These are phyloP conservation scores for Machaerirhynchus nigripectus DNA, from an alignment of 2,113 vertebrate species.

Conservation along the genomic window DNA sequence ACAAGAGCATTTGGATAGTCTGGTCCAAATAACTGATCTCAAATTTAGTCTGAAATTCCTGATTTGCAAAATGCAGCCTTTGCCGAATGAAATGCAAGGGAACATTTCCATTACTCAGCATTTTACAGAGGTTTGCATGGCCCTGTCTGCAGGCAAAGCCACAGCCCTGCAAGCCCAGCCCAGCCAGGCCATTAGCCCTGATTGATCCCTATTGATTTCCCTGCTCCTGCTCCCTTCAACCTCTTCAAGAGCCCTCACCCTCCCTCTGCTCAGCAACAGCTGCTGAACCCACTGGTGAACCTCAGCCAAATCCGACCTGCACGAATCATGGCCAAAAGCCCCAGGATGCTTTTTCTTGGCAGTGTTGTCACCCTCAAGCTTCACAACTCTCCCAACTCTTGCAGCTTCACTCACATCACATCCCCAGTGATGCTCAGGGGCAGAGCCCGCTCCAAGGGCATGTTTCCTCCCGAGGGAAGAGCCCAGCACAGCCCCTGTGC, in stretches of 20 bases:
- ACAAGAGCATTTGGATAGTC: not conserved
- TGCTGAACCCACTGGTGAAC: not conserved
- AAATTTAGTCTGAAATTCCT: not conserved
- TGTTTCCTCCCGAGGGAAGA: accelerated
- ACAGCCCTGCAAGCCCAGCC: not conserved
- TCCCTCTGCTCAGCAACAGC: not conserved
- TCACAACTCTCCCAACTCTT: accelerated
- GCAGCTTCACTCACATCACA: not conserved
- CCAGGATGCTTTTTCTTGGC: not conserved
- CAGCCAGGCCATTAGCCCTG: not conserved
- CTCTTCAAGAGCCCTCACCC: not conserved
- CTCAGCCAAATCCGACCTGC: not conserved
- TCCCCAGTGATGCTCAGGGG: not conserved
- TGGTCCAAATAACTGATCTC: not conserved
- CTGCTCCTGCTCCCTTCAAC: not conserved
- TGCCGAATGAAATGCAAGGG: not conserved
- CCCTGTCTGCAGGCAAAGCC: not conserved
- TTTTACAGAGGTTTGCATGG: not conserved
- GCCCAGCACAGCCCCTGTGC: accelerated
- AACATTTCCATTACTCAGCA: not conserved
- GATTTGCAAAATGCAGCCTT: not conserved
- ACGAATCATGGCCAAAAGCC: not conserved
- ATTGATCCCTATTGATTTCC: not conserved
- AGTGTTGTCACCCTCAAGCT: not conserved
- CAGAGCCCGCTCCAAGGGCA: accelerated